Base-by-base conservation (phyloP, 2,888 invertebrate species). In the Glaucopsyche alexis region DNA sequence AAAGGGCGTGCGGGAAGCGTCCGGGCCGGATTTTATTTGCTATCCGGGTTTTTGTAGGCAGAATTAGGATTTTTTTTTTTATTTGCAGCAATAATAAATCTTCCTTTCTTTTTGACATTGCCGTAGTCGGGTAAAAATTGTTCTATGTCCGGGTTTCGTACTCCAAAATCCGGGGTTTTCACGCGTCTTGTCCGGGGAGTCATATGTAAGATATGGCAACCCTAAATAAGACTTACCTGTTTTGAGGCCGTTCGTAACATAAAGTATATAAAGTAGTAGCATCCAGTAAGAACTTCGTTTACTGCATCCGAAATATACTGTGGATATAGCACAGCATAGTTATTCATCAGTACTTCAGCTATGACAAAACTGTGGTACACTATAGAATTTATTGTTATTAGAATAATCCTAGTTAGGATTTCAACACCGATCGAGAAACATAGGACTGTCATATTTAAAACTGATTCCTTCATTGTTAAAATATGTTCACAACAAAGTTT, bases 321-420 rank as follows among this genome's bases (percentile, higher is more conserved):
- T 0, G 91, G 90, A 73, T 90, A 92, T 77, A 90, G 82, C 49
- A 84, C 79, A 74, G 86, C 83, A 64, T 85, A 89, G 78, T 87
- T 89, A 74, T 92, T 90, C 14, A 91, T 74, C 71, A 91, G 85
- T 78, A 92, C 84, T 84, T 93, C 92, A 8, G 83, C 85, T 9
- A 91, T 78, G 74, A 92, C 86, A 77, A 93, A 92, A 38, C 81
- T 79, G 74, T 93, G 90, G 60, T 91, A 93, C 45, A 93, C 82
- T 73, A 81, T 82, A 2, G 89, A 87, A 80, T 87, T 88, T 9
- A 91, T 71, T 74, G 91, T 75, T 73, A 92, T 84, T 73, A 92
- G 79, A 16, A 89, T 77, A 0, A 85, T 78, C 9, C 91, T 82
- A 0, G 90, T 90, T 4, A 85, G 79, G 50, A 86, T 77, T 74